phyloP scores from a whole-genome alignment of 1,140 invertebrate species.

The Arctopsyche grandis region DNA sequence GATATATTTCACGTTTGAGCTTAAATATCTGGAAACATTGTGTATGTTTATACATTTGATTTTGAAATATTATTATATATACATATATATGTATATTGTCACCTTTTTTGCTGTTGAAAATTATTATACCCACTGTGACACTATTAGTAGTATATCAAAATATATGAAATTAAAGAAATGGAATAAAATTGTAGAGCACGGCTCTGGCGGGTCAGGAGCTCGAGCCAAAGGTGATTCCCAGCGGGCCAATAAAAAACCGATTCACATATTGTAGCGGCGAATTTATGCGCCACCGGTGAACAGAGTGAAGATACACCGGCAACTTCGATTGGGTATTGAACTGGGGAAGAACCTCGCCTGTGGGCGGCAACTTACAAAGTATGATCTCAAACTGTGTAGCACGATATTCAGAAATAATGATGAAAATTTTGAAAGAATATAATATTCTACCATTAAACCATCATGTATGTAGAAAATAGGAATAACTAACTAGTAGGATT shows the following conservation, averaged over 20 bases:
- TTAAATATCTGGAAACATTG: too few relatives aligned
- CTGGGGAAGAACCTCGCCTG: conserved; percentile 2
- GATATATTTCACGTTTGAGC: too few relatives aligned
- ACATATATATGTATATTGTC: too few relatives aligned
- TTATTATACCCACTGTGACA: too few relatives aligned
- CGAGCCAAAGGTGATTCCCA: conserved; percentile 37
- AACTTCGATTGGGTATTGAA: conserved; percentile 43
- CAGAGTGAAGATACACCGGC: conserved; percentile 40
- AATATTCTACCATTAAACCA: too few relatives aligned
- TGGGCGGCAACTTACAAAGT: neutral
- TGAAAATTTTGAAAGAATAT: too few relatives aligned
- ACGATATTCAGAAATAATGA: neutral
- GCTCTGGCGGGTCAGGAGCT: neutral
- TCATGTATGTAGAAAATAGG: too few relatives aligned
- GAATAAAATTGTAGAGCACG: neutral
- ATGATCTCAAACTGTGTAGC: neutral
- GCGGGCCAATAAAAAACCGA: conserved; percentile 52
- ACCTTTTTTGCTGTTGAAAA: too few relatives aligned
- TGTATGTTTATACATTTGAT: too few relatives aligned
- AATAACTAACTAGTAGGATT: too few relatives aligned
- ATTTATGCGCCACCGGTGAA: conserved; percentile 39
- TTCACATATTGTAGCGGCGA: conserved; percentile 54
- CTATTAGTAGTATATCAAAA: neutral
- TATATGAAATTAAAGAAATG: neutral
- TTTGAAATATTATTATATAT: too few relatives aligned